These are phyloP conservation scores for Vesta saturnalis DNA, from an alignment of 2,888 invertebrate genomes.

Conservation along the genomic window DNA sequence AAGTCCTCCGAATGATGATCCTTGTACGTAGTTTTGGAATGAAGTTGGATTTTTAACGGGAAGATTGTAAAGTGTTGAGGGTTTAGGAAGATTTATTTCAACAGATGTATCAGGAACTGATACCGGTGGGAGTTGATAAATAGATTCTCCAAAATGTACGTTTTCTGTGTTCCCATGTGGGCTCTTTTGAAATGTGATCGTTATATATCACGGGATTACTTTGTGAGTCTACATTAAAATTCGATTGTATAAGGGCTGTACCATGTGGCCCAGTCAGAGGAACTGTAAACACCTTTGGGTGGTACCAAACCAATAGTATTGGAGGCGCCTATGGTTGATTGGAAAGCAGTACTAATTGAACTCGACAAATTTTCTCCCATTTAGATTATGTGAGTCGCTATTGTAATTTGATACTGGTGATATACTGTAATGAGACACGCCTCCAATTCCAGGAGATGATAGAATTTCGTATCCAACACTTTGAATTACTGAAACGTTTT, in stretches of 20 bases:
- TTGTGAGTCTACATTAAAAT: slow-evolving; percentile 56
- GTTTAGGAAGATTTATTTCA: slow-evolving; percentile 63
- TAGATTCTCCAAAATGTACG: no score
- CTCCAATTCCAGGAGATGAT: slow-evolving; percentile 40
- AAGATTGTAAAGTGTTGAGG: slow-evolving; percentile 65
- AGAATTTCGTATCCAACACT: slow-evolving; percentile 61
- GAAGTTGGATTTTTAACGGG: slow-evolving; percentile 64
- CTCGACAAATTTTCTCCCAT: slow-evolving; percentile 59
- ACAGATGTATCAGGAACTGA: slow-evolving; percentile 65
- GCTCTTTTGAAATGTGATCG: slow-evolving; percentile 70
- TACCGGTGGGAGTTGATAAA: slow-evolving; percentile 71
- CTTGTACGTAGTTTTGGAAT: slow-evolving; percentile 61
- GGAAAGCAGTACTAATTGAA: slow-evolving; percentile 33
- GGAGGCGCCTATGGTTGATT: slow-evolving; percentile 31
- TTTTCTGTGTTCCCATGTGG: slow-evolving; percentile 67
- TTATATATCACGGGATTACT: slow-evolving; percentile 76
- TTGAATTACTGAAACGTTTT: slow-evolving; percentile 59
- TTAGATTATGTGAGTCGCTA: slow-evolving; percentile 57
- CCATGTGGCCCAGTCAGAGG: slow-evolving; percentile 66
- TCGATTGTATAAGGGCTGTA: slow-evolving; percentile 53
- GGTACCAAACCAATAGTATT: slow-evolving; percentile 64
- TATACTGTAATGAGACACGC: slow-evolving; percentile 52
- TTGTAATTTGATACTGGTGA: slow-evolving; percentile 57
- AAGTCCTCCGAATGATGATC: slow-evolving; percentile 48
- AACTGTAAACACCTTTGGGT: slow-evolving; percentile 69